Base-by-base conservation (phyloP, 2,888 invertebrate genomes). In the Drosophila neonasuta region DNA sequence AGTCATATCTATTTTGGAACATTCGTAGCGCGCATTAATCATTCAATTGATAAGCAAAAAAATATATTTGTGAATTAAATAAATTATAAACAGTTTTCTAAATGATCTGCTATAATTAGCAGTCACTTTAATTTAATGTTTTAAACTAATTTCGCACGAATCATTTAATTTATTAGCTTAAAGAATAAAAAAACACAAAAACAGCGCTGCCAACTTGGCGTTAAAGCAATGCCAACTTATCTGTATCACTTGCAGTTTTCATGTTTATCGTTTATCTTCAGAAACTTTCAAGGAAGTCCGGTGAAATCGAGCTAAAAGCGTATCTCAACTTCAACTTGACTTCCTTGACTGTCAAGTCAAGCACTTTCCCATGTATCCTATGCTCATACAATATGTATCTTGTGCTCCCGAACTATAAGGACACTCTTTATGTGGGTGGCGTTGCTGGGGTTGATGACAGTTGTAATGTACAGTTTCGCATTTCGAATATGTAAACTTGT, bases 401-500 rank as follows among this genome's bases (percentile, higher is more conserved):
- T 41, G 29, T 36, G n/a, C 34, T 13, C 5, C 7, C n/a, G 1
- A 15, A 34, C 34, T 45, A 9, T 36, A 34, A 36, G 39, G 39
- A 60, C 46, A 60, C 46, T 57, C 34, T 57, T 30, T 8, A 41
- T 39, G 20, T 39, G n/a, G 11, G n/a, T 30, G 48, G 15, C 29
- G 9, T 36, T 11, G 4, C n/a, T 36, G 34, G 29, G 7, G 29
- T 17, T 29, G 8, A 39, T 36, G 36, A 36, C n/a, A 36, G n/a
- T 36, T 36, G 11, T 5, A 36, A 46, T 15, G 32, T 11, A 57
- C 11, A 64, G 51, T 42, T 34, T 44, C 20, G 7, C 32, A 41
- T 65, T 58, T 54, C 11, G 15, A 29, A 29, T 34, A 36, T 45
- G 55, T 63, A 8, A 36, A 45, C 15, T 32, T 56, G 50, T 46